Evolutionary conservation across 2,113 vertebrate genomes (phyloP).

Genomic region (Lipotes vexillifer): DNA sequence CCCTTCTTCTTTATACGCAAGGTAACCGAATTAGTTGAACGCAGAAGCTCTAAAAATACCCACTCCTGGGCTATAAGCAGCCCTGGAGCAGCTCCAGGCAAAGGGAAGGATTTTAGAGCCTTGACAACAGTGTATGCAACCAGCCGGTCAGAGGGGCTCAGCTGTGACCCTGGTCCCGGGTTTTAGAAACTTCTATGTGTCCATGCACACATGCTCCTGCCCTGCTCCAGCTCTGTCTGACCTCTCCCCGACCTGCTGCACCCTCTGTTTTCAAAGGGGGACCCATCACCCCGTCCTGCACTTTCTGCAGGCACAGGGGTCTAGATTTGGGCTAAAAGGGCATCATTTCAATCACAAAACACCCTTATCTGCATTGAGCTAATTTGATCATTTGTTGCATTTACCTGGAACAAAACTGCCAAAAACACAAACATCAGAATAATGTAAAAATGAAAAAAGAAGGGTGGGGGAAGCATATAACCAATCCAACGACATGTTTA

Average conservation of each 20-base stretch:
- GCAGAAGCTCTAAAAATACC: not conserved
- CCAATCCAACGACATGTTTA: no score
- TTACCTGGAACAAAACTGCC: not conserved
- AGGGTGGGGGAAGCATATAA: not conserved
- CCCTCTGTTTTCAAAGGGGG: not conserved
- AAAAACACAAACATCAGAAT: not conserved
- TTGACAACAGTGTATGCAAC: not conserved
- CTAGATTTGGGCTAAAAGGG: not conserved
- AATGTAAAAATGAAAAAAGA: not conserved
- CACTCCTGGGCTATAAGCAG: not conserved
- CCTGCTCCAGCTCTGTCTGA: not conserved
- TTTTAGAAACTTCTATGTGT: not conserved
- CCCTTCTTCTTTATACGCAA: not conserved
- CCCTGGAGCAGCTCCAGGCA: no score
- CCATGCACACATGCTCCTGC: not conserved
- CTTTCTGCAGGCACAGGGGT: no score
- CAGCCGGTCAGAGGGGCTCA: rapidly evolving
- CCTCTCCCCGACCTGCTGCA: not conserved
- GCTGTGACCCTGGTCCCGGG: not conserved
- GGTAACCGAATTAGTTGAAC: not conserved
- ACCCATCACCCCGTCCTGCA: not conserved
- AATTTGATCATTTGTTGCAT: no score
- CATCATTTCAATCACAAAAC: not conserved
- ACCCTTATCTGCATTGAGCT: not conserved
- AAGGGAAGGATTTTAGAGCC: not conserved